Base-by-base conservation (phyloP, 64 coral and sea anemone species). In the Montipora efflorescens region DNA sequence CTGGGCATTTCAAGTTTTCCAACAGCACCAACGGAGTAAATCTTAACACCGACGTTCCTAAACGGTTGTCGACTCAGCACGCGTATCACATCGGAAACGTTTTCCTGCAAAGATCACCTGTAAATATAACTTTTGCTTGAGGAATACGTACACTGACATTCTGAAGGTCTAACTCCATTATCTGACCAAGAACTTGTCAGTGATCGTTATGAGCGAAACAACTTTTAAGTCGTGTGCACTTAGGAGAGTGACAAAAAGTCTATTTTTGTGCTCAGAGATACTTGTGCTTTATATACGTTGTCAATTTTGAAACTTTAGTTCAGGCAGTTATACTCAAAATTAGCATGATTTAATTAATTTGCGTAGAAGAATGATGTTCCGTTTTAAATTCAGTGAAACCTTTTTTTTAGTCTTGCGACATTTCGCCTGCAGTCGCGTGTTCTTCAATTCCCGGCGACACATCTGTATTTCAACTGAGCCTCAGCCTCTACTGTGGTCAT, bases 91-190 rank as follows among this genome's bases (percentile, higher is more conserved):
- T 86, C 82, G 82, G 82, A 86, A 86, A 86, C 82, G 66, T 86
- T 86, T 86, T 69, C 46, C 45, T 86, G 21, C 66, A 48, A 19
- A 86, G 44, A 71, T 86, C 82, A 86, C 45, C n/a, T 86, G 82
- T 86, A 86, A 50, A 71, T 86, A 71, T 86, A 86, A 64, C 44
- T 20, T 46, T 86, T 13, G 16, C 66, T 71, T 12, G 43, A 50
- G 62, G 48, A 4, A 50, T 72, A 49, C 57, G 18, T 67, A 8
- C 18, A n/a, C 82, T 86, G 8, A 48, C 67, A 13, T 67, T 83
- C 68, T 1, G 45, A 5, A 47, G 44, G 46, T 7, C 22, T 86
- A 8, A 50, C 16, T 71, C 71, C 67, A 22, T 64, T 48, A 23
- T 86, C 14, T 5, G 9, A n/a, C n/a, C 5, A 3, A 50, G 16